phyloP scores from a whole-genome alignment of 2,888 invertebrate species.

The Caenorhabditis sp. region DNA sequence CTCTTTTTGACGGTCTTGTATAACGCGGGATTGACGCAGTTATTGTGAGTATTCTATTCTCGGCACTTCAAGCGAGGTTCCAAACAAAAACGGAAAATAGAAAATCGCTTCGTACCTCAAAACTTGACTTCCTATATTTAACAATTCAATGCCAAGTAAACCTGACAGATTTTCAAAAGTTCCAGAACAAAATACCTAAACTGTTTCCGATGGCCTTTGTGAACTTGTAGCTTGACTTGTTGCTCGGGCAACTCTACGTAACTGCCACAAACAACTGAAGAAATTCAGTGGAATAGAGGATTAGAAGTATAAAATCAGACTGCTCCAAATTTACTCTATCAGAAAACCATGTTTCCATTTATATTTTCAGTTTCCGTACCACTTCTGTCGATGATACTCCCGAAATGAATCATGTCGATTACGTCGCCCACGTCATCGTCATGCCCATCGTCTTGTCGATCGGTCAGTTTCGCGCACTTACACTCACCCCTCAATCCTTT shows the following conservation, averaged over 20 bases:
- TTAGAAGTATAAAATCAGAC: not conserved
- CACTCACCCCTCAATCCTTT: not conserved
- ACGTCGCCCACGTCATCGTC: constrained; percentile 72
- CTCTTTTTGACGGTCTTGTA: constrained; percentile 38
- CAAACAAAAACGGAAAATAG: not conserved
- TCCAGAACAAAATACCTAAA: too few species aligned
- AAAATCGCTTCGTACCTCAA: too few species aligned
- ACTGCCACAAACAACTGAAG: too few species aligned
- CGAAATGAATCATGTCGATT: constrained; percentile 71
- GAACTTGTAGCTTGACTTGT: too few species aligned
- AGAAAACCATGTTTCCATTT: too few species aligned
- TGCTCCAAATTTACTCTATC: not conserved
- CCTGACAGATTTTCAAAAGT: too few species aligned
- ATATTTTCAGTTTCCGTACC: constrained; percentile 32
- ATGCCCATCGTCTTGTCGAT: constrained; percentile 72
- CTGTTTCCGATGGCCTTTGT: too few species aligned
- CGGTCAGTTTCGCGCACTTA: constrained; percentile 49
- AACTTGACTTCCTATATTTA: too few species aligned
- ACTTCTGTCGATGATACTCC: constrained; percentile 37
- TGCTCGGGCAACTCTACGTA: too few species aligned
- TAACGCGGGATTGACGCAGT: constrained; percentile 41
- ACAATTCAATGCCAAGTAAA: too few species aligned
- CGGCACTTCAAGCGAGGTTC: too few species aligned
- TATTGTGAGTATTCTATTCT: constrained; percentile 45
- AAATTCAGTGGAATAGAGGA: too few species aligned